Percentiles rank a stretch among this genome's conserved stretches.
phyloP scores from a whole-genome alignment of 2,888 invertebrate genomes.

The Agapostemon virescens region DNA sequence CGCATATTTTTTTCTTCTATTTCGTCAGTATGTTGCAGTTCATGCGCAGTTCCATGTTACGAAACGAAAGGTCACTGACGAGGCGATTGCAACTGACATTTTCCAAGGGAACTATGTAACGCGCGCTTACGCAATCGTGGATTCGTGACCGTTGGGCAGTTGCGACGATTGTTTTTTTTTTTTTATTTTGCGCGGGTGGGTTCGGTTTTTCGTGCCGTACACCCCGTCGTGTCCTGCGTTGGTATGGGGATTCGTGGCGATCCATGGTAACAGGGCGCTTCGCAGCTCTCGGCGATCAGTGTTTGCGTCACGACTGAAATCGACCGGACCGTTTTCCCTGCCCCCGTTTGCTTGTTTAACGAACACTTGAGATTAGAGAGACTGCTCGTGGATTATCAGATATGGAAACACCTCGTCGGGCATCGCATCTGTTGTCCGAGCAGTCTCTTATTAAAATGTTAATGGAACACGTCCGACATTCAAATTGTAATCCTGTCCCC shows the following conservation, averaged over 20 bases:
- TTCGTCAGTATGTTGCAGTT: neutral
- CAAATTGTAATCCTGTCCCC: neutral
- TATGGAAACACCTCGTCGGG: slow-evolving; percentile 32
- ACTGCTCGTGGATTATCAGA: slow-evolving; percentile 72
- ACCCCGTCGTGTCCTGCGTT: neutral
- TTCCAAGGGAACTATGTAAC: neutral
- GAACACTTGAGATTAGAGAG: slow-evolving; percentile 76
- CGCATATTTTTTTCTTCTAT: too few relatives aligned
- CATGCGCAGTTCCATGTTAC: neutral
- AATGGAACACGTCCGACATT: slow-evolving; percentile 21
- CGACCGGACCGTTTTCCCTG: slow-evolving; percentile 56
- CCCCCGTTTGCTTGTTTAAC: slow-evolving; percentile 74
- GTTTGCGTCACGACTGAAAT: slow-evolving; percentile 42
- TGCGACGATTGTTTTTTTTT: slow-evolving; percentile 26
- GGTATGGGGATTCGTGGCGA: neutral
- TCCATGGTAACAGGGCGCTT: slow-evolving; percentile 1
- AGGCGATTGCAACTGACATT: neutral
- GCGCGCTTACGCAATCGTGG: neutral
- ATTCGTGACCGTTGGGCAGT: slow-evolving; percentile 40
- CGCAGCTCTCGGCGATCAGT: slow-evolving; percentile 5
- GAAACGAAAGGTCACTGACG: neutral
- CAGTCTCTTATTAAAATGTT: slow-evolving; percentile 24
- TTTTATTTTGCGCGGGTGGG: neutral
- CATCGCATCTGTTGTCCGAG: slow-evolving; percentile 48
- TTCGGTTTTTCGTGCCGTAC: slow-evolving; percentile 13